These are phyloP conservation scores for Nycteola revayana DNA, from an alignment of 2,888 invertebrate species.

Conservation along the genomic window DNA sequence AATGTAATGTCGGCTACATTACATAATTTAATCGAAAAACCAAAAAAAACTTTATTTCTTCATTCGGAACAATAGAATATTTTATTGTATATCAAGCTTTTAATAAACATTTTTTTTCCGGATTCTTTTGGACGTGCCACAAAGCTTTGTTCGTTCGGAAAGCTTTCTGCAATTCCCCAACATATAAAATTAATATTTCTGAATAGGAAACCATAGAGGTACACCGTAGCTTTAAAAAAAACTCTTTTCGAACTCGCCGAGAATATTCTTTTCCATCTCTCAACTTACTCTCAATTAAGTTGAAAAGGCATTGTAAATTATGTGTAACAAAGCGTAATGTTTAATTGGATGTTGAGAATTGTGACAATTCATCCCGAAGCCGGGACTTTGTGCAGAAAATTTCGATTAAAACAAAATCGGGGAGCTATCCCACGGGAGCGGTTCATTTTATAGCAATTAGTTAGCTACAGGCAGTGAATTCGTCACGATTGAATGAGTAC, in stretches of 20 bases:
- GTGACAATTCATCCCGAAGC: slow-evolving; percentile 39
- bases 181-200: not conserved
- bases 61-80: no score
- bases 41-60: no score
- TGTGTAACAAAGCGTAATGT: slow-evolving; percentile 35
- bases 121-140: no score
- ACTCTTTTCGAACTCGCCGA: slow-evolving; percentile 12
- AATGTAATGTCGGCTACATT: no score
- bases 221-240: slow-evolving; percentile 8
- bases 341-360: slow-evolving; percentile 39
- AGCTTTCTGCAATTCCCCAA: not conserved
- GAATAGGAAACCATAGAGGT: slow-evolving; percentile 20
- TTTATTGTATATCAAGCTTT: no score
- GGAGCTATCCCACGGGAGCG: slow-evolving; percentile 61
- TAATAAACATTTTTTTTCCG: no score
- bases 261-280: slow-evolving; percentile 11
- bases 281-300: not conserved
- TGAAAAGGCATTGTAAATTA: slow-evolving; percentile 19
- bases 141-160: no score
- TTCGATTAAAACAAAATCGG: slow-evolving; percentile 74
- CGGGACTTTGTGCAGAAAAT: slow-evolving; percentile 51
- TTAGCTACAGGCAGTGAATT: slow-evolving; percentile 73
- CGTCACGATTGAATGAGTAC: slow-evolving; percentile 77
- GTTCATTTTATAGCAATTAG: slow-evolving; percentile 81
- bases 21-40: no score